Conservation (phyloP, 2,113 vertebrate genomes). For the Lepisosteus osseus region DNA sequence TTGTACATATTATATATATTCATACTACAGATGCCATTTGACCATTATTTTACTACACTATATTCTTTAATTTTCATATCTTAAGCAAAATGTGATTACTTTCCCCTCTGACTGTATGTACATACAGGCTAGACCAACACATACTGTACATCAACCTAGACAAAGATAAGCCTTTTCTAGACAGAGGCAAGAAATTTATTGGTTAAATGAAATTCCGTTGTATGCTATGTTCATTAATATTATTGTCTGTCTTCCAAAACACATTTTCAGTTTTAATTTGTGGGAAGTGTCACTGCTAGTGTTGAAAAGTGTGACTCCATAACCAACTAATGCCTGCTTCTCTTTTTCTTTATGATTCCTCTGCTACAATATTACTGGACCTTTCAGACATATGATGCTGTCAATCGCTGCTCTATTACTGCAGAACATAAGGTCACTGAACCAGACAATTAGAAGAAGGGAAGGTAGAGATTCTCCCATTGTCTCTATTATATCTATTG, state of each 20-base stretch:
- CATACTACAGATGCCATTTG: too few relatives aligned
- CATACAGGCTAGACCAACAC: too few relatives aligned
- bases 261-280: slow-evolving; percentile 8
- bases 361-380: background rate
- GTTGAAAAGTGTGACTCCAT: slow-evolving; percentile 4
- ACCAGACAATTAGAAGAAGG: background rate
- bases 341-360: slow-evolving; percentile 7
- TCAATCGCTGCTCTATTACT: slow-evolving; percentile 5
- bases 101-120: too few relatives aligned
- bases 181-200: too few relatives aligned
- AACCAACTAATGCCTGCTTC: slow-evolving; percentile 9
- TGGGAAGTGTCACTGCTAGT: slow-evolving; percentile 14
- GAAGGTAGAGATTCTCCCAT: background rate
- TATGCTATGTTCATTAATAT: background rate
- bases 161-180: too few relatives aligned
- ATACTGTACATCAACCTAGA: too few relatives aligned
- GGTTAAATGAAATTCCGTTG: background rate
- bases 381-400: slow-evolving; percentile 8
- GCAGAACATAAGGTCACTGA: slow-evolving; percentile 14
- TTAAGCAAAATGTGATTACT: too few relatives aligned
- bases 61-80: too few relatives aligned
- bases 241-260: slow-evolving; percentile 9
- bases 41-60: too few relatives aligned
- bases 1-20: too few relatives aligned
- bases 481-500: background rate